A percentile compares a stretch with the other conserved stretches of the same genome.
Conservation (phyloP, 2,888 invertebrate species). For the Leptinotarsa haldemani region DNA sequence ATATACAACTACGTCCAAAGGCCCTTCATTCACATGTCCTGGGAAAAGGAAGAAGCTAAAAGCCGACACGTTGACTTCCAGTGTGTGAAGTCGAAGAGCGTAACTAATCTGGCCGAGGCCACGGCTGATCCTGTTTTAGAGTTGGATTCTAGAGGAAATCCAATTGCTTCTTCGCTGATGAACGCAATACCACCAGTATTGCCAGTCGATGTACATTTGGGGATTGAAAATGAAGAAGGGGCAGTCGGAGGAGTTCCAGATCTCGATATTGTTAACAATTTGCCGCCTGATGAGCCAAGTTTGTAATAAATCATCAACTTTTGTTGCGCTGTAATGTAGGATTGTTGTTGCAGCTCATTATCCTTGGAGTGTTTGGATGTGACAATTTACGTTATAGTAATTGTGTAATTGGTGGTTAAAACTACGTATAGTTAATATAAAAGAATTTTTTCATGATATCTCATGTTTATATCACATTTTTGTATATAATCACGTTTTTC, state of each 20-base stretch:
- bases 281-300: constrained; percentile 45
- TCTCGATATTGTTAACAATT: constrained; percentile 47
- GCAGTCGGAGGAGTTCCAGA: constrained; percentile 59
- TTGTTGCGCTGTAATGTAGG: constrained; percentile 21
- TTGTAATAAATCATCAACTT: constrained; percentile 31
- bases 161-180: constrained; percentile 54
- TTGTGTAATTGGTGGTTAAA: neutral
- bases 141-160: constrained; percentile 73
- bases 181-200: constrained; percentile 52
- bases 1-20: constrained; percentile 99
- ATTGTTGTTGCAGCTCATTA: constrained; percentile 22
- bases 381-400: neutral
- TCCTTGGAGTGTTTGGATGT: constrained; percentile 12
- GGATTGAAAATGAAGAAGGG: constrained; percentile 62
- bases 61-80: constrained; percentile 99
- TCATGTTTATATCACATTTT: neutral
- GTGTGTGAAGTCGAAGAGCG: constrained; percentile 97
- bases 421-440: constrained; percentile 1
- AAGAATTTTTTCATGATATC: neutral
- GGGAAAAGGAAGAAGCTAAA: constrained; percentile 99
- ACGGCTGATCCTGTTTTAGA: constrained; percentile 88
- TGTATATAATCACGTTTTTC: constrained; percentile 9
- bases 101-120: constrained; percentile 95
- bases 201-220: constrained; percentile 50
- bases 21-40: constrained; percentile 98